These are phyloP conservation scores for Bombus waltoni DNA, from an alignment of 1,140 invertebrate species.

Conservation along the genomic window DNA sequence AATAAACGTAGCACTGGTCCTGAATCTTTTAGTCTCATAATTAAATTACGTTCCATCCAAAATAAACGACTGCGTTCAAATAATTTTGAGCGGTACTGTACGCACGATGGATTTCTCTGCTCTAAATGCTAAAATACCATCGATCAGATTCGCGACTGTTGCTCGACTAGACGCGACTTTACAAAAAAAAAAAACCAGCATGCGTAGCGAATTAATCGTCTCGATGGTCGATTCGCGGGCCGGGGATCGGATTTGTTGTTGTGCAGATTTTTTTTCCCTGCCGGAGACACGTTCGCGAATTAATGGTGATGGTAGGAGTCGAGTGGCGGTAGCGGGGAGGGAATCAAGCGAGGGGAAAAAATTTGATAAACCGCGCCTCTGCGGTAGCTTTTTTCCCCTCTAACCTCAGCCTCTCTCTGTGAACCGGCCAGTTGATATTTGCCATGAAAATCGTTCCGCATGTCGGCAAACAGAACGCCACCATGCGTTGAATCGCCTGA, in stretches of 20 bases:
- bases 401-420: background rate
- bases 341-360: constrained; percentile 36
- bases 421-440: constrained; percentile 26
- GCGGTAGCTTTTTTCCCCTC: constrained; percentile 4
- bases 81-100: background rate
- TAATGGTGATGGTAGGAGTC: constrained; percentile 1
- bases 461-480: constrained; percentile 26
- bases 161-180: background rate
- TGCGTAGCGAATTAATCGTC: constrained; percentile 29
- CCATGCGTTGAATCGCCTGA: constrained; percentile 9
- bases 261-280: constrained; percentile 1
- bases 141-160: background rate
- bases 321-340: background rate
- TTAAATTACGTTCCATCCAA: background rate
- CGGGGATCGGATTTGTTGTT: constrained; percentile 1
- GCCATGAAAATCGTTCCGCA: constrained; percentile 41
- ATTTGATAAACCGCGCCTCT: constrained; percentile 49
- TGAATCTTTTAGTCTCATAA: background rate
- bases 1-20: too few relatives aligned
- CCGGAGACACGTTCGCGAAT: constrained; percentile 27
- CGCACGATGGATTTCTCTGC: background rate
- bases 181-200: background rate
- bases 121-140: background rate
- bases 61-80: background rate
- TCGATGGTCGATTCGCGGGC: constrained; percentile 29